Percentiles rank a stretch among this genome's conserved stretches.
Evolutionary conservation across 2,797 vertebrate genomes (phyloP).

Genomic region (Tragelaphus eurycerus): DNA sequence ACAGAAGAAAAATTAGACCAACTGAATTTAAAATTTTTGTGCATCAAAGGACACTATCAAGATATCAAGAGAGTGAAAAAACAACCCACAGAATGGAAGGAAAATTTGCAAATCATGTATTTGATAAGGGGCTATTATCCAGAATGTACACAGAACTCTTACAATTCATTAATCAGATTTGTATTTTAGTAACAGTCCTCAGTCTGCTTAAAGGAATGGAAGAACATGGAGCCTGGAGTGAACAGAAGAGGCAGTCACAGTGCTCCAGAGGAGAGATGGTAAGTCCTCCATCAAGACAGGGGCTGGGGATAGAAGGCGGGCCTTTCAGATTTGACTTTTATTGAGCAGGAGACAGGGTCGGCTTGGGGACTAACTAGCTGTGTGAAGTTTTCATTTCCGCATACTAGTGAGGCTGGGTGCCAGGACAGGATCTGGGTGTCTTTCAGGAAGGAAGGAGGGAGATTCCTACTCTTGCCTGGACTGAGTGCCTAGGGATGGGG

Average conservation of each 20-base stretch:
- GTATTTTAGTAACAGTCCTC: background rate
- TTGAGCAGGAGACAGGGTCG: background rate
- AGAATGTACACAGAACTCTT: background rate
- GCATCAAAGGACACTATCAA: background rate
- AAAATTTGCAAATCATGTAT: background rate
- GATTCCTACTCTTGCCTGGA: slow-evolving; percentile 1
- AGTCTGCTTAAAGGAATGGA: background rate
- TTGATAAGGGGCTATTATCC: background rate
- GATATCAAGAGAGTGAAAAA: background rate
- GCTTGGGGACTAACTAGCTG: background rate
- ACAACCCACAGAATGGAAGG: background rate
- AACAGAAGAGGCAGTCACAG: background rate
- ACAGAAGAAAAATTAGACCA: background rate
- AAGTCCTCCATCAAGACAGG: background rate
- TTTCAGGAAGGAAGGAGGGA: slow-evolving; percentile 60
- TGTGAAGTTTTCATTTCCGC: background rate
- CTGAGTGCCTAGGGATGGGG: background rate
- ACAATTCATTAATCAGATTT: background rate
- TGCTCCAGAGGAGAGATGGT: background rate
- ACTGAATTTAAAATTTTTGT: background rate
- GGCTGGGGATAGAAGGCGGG: background rate
- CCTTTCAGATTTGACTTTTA: background rate
- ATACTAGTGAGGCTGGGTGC: background rate
- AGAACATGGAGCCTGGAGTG: background rate
- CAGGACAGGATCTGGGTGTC: background rate